Base-by-base conservation (phyloP, 1,140 invertebrate species). In the Grapholita molesta region DNA sequence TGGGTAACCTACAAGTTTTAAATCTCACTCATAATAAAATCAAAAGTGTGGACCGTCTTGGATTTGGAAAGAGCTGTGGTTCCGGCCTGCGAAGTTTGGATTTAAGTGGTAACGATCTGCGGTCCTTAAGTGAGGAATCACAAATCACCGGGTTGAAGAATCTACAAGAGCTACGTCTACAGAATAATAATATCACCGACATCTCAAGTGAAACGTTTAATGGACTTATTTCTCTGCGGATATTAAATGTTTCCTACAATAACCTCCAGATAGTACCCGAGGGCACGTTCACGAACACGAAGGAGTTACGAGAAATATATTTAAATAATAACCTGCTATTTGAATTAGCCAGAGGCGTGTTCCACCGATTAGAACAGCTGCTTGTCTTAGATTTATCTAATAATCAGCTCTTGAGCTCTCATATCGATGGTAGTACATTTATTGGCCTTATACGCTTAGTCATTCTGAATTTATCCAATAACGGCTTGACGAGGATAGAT, bases 361-460 rank as follows among this genome's bases (percentile, higher is more conserved):
- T 98, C 85, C 95, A 96, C 73, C 94, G 95, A 7, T 93, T 99
- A 72, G 95, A 97, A 75, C 95, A 97, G 84, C 92, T 99, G 70
- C 92, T 97, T 68, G 94, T 97, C 9, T 93, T 99, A 71, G 97
- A 99, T 92, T 93, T 98, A 74, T 96, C 96, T n/a, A 95, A 96
- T 75, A 99, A 99, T 92, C 95, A 95, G 77, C 92, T 99, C 64
- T 95, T 95, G 69, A 96, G 95, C 85, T 95, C 95, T 77, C 96
- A 95, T 82, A 95, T 97, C 70, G 96, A 97, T 79, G 95, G 96
- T 67, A 95, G 95, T 18, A 97, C 96, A 48, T 98, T 98, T 86
- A 92, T 95, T 61, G 97, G 97, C 9, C 93, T 98, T 42, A 97
- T 96, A 69, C 94, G 96, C 21, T 93, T 98, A 70, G 95, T 98